Evolutionary conservation across 2,113 vertebrate species (phyloP).

Genomic region (Orcinus orca): DNA sequence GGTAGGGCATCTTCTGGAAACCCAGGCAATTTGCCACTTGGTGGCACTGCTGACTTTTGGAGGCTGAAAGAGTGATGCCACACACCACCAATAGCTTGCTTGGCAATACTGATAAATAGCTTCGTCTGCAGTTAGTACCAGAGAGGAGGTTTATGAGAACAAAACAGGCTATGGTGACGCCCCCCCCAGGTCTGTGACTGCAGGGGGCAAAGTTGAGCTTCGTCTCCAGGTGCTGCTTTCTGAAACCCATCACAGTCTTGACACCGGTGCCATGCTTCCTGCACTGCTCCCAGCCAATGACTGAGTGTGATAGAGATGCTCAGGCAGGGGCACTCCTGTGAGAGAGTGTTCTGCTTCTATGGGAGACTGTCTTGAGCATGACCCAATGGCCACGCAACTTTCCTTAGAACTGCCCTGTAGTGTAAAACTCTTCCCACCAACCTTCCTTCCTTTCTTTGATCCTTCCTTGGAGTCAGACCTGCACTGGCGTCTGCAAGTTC

Average conservation of each 20-base stretch:
- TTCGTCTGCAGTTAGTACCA: background rate
- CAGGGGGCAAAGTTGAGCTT: background rate
- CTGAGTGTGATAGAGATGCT: background rate
- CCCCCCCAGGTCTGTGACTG: background rate
- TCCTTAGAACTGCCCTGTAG: background rate
- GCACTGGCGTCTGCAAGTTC: background rate
- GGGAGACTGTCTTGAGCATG: background rate
- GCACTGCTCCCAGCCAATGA: background rate
- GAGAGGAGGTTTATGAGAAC: background rate
- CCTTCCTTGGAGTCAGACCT: background rate
- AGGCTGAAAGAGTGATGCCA: background rate
- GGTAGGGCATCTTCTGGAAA: background rate
- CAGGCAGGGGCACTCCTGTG: background rate
- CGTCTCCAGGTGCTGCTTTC: background rate
- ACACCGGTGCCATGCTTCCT: fast-evolving
- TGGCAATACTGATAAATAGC: background rate
- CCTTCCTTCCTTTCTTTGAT: background rate
- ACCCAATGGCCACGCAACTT: background rate
- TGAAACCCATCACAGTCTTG: background rate
- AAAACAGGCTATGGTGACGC: background rate
- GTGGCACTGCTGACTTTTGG: background rate
- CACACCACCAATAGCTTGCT: background rate
- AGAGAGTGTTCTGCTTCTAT: background rate
- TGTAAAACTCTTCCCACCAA: background rate
- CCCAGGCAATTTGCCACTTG: background rate